Evolutionary conservation across 2,113 vertebrate species (phyloP).

Genomic region (Hylia prasina): DNA sequence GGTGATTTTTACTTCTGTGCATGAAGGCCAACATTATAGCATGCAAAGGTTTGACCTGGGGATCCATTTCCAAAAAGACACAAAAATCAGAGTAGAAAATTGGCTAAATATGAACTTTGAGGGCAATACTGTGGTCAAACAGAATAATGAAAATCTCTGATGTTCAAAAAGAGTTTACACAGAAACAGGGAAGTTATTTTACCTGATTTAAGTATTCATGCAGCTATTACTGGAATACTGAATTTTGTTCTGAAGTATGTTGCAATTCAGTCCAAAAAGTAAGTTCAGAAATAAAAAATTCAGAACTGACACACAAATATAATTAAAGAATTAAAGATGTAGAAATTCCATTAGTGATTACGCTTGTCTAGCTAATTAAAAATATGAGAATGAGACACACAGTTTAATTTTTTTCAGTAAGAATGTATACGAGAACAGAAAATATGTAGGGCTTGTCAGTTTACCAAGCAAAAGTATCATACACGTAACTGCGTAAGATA

Average conservation of each 20-base stretch:
- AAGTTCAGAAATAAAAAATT: background rate
- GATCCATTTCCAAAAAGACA: background rate
- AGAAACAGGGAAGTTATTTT: slow-evolving; percentile 10
- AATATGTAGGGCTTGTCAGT: background rate
- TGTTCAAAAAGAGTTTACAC: background rate
- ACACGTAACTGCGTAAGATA: background rate
- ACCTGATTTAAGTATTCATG: background rate
- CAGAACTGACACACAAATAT: background rate
- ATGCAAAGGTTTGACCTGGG: background rate
- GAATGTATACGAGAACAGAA: background rate
- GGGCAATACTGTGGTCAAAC: background rate
- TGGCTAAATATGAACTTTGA: background rate
- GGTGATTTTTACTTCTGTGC: background rate
- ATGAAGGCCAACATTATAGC: background rate
- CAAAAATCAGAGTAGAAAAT: background rate
- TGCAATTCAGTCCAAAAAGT: background rate
- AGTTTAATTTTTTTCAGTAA: background rate
- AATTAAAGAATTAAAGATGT: background rate
- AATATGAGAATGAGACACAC: background rate
- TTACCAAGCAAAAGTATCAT: background rate
- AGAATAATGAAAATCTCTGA: slow-evolving; percentile 3
- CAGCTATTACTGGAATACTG: background rate
- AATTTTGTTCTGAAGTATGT: background rate
- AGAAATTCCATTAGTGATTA: background rate
- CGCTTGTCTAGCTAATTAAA: background rate